Conservation (phyloP, 2,113 vertebrate species). For the Stercorarius parasiticus region DNA sequence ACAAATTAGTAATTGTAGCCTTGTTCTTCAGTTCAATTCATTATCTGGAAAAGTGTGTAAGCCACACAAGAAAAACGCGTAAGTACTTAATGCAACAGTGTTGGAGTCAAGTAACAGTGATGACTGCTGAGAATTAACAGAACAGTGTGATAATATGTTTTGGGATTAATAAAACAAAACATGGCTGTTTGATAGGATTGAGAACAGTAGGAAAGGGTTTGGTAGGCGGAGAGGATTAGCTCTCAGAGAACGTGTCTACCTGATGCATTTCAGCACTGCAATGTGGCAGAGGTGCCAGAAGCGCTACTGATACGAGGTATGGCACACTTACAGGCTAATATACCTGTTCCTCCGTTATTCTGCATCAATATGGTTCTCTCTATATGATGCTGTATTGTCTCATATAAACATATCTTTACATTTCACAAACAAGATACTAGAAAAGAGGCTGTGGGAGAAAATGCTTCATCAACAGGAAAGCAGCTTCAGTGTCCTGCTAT, state of each 20-base stretch:
- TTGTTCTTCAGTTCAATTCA: background rate
- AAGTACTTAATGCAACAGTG: background rate
- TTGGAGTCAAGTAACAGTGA: background rate
- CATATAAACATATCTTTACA: background rate
- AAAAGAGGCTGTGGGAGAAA: background rate
- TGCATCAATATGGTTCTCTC: background rate
- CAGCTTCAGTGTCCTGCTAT: background rate
- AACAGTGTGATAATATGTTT: background rate
- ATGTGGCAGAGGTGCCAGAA: background rate
- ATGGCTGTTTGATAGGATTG: background rate
- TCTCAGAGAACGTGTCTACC: background rate
- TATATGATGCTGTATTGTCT: background rate
- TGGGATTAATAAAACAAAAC: constrained; percentile 2
- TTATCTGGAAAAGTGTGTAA: background rate
- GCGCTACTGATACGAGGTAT: background rate
- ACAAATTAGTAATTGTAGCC: background rate
- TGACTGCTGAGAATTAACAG: background rate
- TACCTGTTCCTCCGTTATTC: background rate
- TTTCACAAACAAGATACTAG: background rate
- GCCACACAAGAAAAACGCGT: background rate
- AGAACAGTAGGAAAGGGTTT: background rate
- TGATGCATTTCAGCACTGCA: background rate
- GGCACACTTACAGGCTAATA: background rate
- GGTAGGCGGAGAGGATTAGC: background rate
- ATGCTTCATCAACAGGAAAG: background rate